These are phyloP conservation scores for Oxytorus armatus DNA, from an alignment of 2,888 invertebrate genomes.

Conservation along the genomic window DNA sequence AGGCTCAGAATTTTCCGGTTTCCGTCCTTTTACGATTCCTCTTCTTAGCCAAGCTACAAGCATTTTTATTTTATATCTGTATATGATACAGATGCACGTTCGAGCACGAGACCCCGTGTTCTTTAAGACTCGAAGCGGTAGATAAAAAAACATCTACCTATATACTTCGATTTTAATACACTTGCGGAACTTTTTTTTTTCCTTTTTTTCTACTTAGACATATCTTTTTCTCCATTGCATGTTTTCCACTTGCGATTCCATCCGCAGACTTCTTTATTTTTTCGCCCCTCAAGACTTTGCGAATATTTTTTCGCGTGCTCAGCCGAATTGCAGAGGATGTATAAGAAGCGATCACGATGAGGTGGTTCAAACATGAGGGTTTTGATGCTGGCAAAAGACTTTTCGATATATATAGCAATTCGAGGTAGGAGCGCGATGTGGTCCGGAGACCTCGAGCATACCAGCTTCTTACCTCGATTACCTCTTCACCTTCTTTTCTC, in stretches of 20 bases:
- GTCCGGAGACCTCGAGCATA: constrained; percentile 9
- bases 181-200: constrained; percentile 29
- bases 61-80: constrained; percentile 22
- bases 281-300: constrained; percentile 11
- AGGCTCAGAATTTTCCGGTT: constrained; percentile 55
- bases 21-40: constrained; percentile 58
- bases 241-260: background rate
- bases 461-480: constrained; percentile 52
- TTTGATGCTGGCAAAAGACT: constrained; percentile 38
- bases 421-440: constrained; percentile 8
- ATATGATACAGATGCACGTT: constrained; percentile 12
- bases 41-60: constrained; percentile 24
- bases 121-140: background rate
- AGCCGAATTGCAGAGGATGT: constrained; percentile 38
- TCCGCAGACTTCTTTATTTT: constrained; percentile 1
- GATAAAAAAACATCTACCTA: constrained; percentile 10
- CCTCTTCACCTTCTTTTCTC: constrained; percentile 43
- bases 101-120: background rate
- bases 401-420: constrained; percentile 18
- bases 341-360: constrained; percentile 24
- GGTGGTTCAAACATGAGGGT: constrained; percentile 36
- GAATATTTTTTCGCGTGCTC: constrained; percentile 55
- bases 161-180: constrained; percentile 23
- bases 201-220: no score
- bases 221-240: constrained; percentile 6